Evolutionary conservation across 2,113 vertebrate species (phyloP), one percentile per base, ranked within the genome.

Genomic region (Misgurnus mizolepis): DNA sequence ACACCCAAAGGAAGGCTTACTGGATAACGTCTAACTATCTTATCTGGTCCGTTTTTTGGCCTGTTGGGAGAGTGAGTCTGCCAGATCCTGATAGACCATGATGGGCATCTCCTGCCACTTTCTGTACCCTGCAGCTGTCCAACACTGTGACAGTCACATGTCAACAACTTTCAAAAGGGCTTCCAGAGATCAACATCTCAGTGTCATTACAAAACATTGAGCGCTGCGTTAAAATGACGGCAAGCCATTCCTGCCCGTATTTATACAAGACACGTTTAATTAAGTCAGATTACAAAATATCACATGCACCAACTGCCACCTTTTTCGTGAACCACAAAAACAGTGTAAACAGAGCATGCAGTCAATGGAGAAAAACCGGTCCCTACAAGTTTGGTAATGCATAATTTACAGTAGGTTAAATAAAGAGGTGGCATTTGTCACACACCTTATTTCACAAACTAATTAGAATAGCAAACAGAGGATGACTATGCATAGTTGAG

Each of bases 371-470:
- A 66, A 17, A 71, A 34, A 62, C 39, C 4, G 4, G 58, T 67
- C 61, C 39, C 18, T 67, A 55, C 22, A 67, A 27, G 60, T 65
- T 62, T 50, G 62, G 53, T 58, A 72, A 72, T 72, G 17, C 53
- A 58, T 72, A 58, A 70, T 72, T 72, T 14, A 70, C 7, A 45
- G 43, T 34, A 47, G 45, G 45, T 47, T 47, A 6, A 47, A 47
- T 47, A 9, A 47, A 47, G 45, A 7, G 8, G 10, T 47, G 7
- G 49, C 4, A 45, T 7, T 73, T 73, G 22, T 6, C 56, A 27
- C 17, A 58, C 14, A 64, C 18, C 18, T 18, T 62, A 73, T 10
- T 60, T 73, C 40, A 60, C 40, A 45, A 60, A 73, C 40, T 45
- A n/a, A 22, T 49, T 45, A 49, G 18, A 34, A 49, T 62, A 49